Conservation (phyloP, 2,113 vertebrate genomes). For the Caloenas nicobarica region DNA sequence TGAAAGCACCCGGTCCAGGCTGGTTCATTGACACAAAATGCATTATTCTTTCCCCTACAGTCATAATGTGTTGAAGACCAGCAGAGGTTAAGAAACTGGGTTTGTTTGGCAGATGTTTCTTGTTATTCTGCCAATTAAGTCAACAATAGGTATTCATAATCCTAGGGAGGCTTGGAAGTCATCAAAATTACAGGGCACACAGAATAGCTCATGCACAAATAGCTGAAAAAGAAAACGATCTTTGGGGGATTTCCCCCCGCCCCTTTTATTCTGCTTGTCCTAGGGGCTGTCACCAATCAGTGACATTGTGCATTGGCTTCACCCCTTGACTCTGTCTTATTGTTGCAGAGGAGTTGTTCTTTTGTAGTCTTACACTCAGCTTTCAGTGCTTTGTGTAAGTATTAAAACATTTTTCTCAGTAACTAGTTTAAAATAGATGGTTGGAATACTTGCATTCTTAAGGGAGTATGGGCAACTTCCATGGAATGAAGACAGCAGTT, state of each 20-base stretch:
- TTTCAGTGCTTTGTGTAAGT: neutral
- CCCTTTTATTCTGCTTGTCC: conserved; percentile 7
- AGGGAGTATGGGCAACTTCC: neutral
- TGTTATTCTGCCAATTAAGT: conserved; percentile 48
- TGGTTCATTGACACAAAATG: neutral
- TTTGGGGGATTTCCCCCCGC: neutral
- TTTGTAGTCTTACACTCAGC: neutral
- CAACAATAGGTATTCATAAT: conserved; percentile 60
- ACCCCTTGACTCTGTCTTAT: neutral
- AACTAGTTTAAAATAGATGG: neutral
- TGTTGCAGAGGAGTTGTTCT: neutral
- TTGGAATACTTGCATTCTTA: neutral
- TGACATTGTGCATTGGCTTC: neutral
- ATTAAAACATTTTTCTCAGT: neutral
- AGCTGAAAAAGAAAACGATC: neutral
- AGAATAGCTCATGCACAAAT: conserved; percentile 19
- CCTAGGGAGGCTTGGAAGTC: conserved; percentile 1
- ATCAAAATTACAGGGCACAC: conserved; percentile 17
- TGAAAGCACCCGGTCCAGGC: neutral
- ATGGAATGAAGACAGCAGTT: neutral
- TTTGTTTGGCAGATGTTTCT: conserved; percentile 57
- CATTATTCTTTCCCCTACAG: neutral
- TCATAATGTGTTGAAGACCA: neutral
- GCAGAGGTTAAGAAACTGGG: conserved; percentile 25
- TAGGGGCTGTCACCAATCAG: neutral